phyloP scores from a whole-genome alignment of 2,113 vertebrate genomes.

The Empidonax traillii region DNA sequence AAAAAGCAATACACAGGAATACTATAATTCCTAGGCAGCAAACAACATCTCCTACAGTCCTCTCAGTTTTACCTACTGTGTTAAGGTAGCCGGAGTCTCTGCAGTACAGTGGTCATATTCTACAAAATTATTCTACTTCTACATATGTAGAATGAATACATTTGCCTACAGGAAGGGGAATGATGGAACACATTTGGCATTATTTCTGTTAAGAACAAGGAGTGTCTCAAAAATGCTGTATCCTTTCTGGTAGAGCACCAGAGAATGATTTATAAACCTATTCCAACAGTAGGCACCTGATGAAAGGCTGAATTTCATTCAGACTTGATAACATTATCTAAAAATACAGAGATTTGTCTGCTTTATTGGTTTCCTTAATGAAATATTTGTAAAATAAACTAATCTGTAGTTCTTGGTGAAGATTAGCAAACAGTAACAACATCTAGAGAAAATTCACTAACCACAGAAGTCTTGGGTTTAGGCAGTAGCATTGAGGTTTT shows the following conservation, averaged over 20 bases:
- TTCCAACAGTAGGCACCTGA: neutral
- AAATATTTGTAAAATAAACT: conserved; percentile 17
- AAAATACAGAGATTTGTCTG: neutral
- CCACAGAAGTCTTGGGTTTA: neutral
- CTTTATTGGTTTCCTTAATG: conserved; percentile 6
- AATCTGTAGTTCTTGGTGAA: neutral
- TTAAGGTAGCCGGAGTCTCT: neutral
- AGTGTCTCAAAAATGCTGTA: neutral
- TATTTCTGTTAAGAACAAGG: neutral
- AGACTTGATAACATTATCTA: neutral
- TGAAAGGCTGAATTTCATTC: neutral
- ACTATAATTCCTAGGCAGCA: neutral
- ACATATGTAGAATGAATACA: neutral
- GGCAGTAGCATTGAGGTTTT: neutral
- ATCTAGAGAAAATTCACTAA: neutral
- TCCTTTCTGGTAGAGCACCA: neutral
- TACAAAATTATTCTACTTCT: neutral
- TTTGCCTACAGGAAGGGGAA: neutral
- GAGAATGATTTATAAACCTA: neutral
- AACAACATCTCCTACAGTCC: neutral
- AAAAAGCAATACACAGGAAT: neutral
- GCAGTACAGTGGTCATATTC: neutral
- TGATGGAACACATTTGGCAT: neutral
- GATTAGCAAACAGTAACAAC: neutral
- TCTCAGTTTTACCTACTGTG: neutral